Base-by-base conservation (phyloP, 2,113 vertebrate genomes). In the Nipponia nippon region DNA sequence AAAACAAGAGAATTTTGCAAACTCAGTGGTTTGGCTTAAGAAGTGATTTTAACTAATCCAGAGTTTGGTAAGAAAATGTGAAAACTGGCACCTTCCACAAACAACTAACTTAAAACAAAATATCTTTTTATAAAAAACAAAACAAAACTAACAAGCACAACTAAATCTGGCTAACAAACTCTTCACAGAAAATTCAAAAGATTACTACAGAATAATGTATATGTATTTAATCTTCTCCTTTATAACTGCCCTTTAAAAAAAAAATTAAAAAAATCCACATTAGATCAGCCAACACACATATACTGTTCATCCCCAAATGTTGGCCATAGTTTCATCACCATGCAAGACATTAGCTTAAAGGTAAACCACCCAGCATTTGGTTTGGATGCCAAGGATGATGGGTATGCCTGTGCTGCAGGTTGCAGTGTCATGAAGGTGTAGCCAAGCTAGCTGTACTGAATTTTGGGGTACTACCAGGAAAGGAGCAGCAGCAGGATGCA, bases 91-190 rank as follows among this genome's bases (percentile, higher is more conserved):
- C 66, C 78, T 75, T 69, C 49, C 90, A 71, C 70, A 94, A 44
- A 71, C 69, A 88, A 92, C 49, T 89, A 92, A 95, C 93, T 97
- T 94, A 96, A 96, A 96, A 91, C 59, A 93, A 95, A 84, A 86
- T 78, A 75, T 83, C 3, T 8, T 70, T 58, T 58, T 52, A 62
- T 32, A 22, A n/a, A 58, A 70, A 44, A 5, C 14, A n/a, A n/a
- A n/a, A n/a, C 30, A 4, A 72, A 69, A 32, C 42, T 38, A 85
- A 47, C 8, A 44, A 67, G 5, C 4, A 38, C 34, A 72, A 21
- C 21, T 49, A 49, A 97, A 97, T 53, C 85, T 95, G 83, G 90
- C 87, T 96, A 92, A 87, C 84, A 96, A 96, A 96, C 76, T 89
- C 20, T 79, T 87, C 90, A 96, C 56, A 95, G 73, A 83, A 96